Percentiles rank a stretch among this genome's conserved stretches.
Evolutionary conservation across 2,888 invertebrate genomes (phyloP).

Genomic region (Gortyna flavago): DNA sequence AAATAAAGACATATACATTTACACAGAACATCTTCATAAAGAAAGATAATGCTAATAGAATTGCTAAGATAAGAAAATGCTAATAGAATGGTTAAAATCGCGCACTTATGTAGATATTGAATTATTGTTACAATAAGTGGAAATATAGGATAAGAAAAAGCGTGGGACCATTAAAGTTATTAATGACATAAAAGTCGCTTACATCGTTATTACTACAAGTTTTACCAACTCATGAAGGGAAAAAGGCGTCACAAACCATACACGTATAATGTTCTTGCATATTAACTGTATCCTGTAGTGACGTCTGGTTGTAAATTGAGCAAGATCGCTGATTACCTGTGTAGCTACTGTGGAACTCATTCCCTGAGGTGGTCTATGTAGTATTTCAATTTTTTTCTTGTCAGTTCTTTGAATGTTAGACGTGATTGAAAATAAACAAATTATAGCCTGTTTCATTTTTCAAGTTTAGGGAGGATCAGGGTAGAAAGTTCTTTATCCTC

Average conservation of each 20-base stretch:
- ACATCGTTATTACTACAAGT: constrained; percentile 15
- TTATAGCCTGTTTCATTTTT: not conserved
- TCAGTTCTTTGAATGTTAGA: not conserved
- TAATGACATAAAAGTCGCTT: constrained; percentile 12
- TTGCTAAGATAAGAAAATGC: no score
- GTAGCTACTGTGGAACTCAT: constrained; percentile 1
- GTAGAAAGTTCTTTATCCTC: not conserved
- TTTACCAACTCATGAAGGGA: constrained; percentile 17
- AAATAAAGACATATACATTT: not conserved
- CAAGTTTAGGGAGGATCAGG: not conserved
- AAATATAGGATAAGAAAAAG: not conserved
- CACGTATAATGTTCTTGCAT: constrained; percentile 19
- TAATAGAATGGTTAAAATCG: no score
- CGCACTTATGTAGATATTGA: no score
- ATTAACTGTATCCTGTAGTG: constrained; percentile 39
- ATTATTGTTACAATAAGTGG: no score
- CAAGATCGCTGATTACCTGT: constrained; percentile 23
- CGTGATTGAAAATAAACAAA: not conserved
- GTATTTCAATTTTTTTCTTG: not conserved
- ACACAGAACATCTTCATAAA: no score
- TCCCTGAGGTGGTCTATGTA: constrained; percentile 4
- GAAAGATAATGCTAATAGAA: no score
- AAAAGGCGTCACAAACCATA: constrained; percentile 28
- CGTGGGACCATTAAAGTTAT: constrained; percentile 15
- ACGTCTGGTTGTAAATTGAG: constrained; percentile 29